Percentiles rank a stretch among this genome's conserved stretches.
Conservation (phyloP, 1,140 invertebrate species). For the Littorina saxatilis region DNA sequence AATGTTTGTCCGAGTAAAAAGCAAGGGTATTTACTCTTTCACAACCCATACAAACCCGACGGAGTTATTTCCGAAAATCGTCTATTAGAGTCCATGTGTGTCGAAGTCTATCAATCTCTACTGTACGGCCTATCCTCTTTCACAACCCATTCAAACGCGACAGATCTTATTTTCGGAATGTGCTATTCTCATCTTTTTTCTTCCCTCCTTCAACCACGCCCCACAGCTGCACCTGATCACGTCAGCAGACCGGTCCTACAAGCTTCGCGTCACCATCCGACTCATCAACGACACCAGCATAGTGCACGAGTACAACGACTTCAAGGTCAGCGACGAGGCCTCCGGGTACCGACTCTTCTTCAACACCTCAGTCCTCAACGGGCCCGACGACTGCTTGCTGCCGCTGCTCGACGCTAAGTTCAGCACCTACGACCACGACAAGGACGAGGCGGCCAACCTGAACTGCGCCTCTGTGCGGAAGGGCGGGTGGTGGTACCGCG, state of each 20-base stretch:
- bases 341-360: constrained; percentile 6
- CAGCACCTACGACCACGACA: constrained; percentile 42
- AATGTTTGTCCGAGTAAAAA: no score
- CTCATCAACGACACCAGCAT: constrained; percentile 6
- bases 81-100: no score
- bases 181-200: no score
- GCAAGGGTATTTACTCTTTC: no score
- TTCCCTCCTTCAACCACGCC: background rate
- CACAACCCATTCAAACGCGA: no score
- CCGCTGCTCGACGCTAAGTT: constrained; percentile 30
- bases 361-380: background rate
- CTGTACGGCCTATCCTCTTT: no score
- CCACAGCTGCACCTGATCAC: constrained; percentile 15
- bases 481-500: constrained; percentile 36
- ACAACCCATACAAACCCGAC: no score
- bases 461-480: constrained; percentile 29
- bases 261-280: constrained; percentile 25
- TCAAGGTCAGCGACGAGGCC: constrained; percentile 6
- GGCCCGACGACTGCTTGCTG: constrained; percentile 12
- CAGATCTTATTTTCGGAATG: no score
- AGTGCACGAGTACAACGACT: constrained; percentile 29
- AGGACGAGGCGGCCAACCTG: constrained; percentile 11
- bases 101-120: no score
- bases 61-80: no score
- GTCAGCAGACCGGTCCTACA: background rate